Percentiles rank a stretch among this genome's conserved stretches.
These are phyloP conservation scores for Bugulina stolonifera DNA, from an alignment of 2,888 invertebrate genomes.

Conservation along the genomic window DNA sequence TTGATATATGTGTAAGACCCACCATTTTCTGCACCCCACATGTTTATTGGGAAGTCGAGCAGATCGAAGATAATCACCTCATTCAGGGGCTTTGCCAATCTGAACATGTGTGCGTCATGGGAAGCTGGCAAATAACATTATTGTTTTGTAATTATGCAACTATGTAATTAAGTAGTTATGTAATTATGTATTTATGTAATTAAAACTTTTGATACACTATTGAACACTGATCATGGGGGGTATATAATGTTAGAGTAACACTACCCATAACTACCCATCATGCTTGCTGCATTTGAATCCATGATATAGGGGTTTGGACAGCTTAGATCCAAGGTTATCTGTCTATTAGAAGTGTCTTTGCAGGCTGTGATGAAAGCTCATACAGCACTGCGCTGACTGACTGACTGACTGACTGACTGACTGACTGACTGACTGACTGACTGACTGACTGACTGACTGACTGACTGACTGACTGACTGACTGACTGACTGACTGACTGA, in stretches of 20 bases:
- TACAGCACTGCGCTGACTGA: not conserved
- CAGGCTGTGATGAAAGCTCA: too few relatives aligned
- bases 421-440: not conserved
- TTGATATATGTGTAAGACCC: too few relatives aligned
- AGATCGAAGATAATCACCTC: not conserved
- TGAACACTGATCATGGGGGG: not conserved
- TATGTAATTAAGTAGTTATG: not conserved
- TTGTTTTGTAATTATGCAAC: not conserved
- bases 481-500: not conserved
- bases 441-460: not conserved
- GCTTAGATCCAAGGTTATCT: too few relatives aligned
- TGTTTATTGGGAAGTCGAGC: conserved; percentile 5
- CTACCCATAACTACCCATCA: too few relatives aligned
- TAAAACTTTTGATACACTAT: too few relatives aligned
- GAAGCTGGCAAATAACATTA: not conserved
- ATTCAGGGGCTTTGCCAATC: conserved; percentile 12
- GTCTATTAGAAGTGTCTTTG: too few relatives aligned
- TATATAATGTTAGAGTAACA: not conserved
- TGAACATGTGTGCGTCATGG: conserved; percentile 3
- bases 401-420: not conserved
- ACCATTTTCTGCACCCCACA: conserved; percentile 6
- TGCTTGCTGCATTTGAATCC: too few relatives aligned
- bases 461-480: not conserved
- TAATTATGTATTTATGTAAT: not conserved
- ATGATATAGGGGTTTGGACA: too few relatives aligned